Conservation (phyloP, 1,140 invertebrate genomes). For the fruit fly (Drosophila melanogaster) region DNA sequence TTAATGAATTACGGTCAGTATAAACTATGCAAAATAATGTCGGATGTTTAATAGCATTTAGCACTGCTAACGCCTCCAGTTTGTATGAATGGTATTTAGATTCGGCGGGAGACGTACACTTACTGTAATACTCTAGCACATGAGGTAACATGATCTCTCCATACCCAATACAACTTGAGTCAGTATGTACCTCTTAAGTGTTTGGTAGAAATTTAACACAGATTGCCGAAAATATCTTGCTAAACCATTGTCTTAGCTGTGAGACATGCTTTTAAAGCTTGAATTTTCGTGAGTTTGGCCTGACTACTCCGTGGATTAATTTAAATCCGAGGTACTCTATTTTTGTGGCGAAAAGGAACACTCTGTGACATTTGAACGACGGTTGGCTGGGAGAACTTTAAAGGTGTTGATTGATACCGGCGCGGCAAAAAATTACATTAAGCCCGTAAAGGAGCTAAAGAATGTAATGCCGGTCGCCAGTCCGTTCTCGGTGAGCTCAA, state of each 20-base stretch:
- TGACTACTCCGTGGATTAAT: background rate
- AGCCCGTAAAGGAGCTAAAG: too few species aligned
- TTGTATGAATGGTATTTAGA: background rate
- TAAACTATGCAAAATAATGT: conserved; percentile 5
- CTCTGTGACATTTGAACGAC: background rate
- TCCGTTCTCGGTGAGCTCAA: too few species aligned
- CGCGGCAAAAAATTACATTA: too few species aligned
- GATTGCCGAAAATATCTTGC: background rate
- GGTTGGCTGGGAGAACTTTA: too few species aligned
- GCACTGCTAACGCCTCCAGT: too few species aligned
- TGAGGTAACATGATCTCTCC: too few species aligned
- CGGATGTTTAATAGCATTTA: background rate
- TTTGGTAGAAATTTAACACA: too few species aligned
- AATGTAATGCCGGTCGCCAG: too few species aligned
- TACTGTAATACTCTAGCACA: too few species aligned
- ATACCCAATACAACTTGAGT: too few species aligned
- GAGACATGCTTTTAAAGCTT: background rate
- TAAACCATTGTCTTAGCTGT: background rate
- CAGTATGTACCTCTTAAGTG: background rate
- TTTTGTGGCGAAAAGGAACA: background rate
- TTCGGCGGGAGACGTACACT: conserved; percentile 1
- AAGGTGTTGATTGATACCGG: too few species aligned
- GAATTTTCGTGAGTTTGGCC: background rate
- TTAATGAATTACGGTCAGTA: conserved; percentile 6
- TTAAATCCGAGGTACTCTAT: background rate